These are phyloP conservation scores for Epirrhoe alternata DNA, from an alignment of 2,888 invertebrate genomes.

Conservation along the genomic window DNA sequence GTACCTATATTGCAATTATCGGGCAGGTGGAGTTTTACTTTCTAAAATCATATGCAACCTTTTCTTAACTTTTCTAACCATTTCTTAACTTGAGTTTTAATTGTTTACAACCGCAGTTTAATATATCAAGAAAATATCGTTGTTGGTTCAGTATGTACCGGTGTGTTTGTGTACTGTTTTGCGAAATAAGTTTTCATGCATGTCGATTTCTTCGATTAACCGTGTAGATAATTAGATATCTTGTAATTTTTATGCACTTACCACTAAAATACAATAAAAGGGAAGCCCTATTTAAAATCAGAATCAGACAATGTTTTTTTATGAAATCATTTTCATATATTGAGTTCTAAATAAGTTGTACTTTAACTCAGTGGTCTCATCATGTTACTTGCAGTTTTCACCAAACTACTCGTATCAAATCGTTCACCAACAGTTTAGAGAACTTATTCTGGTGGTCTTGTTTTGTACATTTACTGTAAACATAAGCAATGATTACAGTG, in stretches of 20 bases:
- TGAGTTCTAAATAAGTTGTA: no score
- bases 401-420: neutral
- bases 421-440: neutral
- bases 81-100: no score
- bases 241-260: neutral
- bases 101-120: no score
- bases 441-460: neutral
- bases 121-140: no score
- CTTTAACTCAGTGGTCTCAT: no score
- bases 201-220: neutral
- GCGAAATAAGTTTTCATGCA: neutral
- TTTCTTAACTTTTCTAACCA: no score
- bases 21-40: no score
- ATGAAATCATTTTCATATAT: neutral
- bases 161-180: neutral
- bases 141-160: no score
- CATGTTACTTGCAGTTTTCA: neutral
- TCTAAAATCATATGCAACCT: no score
- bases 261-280: neutral
- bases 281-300: neutral
- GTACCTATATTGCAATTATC: no score
- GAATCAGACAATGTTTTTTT: neutral
- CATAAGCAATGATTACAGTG: slow-evolving; percentile 2
- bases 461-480: slow-evolving; percentile 18
- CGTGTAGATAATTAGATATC: neutral